Evolutionary conservation across 2,113 vertebrate genomes (phyloP).

Genomic region (Phalacrocorax carbo): DNA sequence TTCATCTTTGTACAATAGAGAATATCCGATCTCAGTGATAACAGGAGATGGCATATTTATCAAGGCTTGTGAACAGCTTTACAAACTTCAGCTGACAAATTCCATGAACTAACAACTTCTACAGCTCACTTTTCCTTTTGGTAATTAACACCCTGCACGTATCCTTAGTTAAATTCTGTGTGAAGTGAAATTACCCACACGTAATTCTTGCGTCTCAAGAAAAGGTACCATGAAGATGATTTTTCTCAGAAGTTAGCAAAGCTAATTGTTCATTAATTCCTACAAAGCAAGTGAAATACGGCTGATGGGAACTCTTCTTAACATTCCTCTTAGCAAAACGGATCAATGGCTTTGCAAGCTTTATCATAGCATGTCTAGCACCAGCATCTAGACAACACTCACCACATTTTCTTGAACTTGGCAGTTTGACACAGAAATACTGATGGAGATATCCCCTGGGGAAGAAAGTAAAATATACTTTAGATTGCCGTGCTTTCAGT

Average conservation of each 20-base stretch:
- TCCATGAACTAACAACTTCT: not conserved
- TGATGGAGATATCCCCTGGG: constrained; percentile 91
- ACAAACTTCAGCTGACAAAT: not conserved
- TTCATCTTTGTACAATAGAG: not conserved
- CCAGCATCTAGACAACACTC: constrained; percentile 61
- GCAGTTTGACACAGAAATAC: constrained; percentile 96
- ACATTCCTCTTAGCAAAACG: constrained; percentile 11
- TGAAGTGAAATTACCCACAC: not conserved
- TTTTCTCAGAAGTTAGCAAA: not conserved
- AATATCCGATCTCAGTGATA: not conserved
- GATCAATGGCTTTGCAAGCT: constrained; percentile 16
- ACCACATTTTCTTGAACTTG: constrained; percentile 99
- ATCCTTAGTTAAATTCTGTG: not conserved
- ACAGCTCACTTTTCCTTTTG: not conserved
- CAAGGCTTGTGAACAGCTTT: not conserved
- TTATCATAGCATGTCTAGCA: constrained; percentile 15
- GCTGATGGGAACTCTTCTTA: not conserved
- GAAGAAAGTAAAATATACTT: constrained; percentile 54
- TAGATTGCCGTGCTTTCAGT: constrained; percentile 37
- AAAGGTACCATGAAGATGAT: not conserved
- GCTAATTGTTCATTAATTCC: constrained; percentile 12
- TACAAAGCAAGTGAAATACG: constrained; percentile 9
- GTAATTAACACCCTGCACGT: constrained; percentile 5
- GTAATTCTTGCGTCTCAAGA: not conserved
- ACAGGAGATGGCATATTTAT: not conserved